phyloP scores from a whole-genome alignment of 2,797 vertebrate genomes.

The Sebastes taczanowskii region DNA sequence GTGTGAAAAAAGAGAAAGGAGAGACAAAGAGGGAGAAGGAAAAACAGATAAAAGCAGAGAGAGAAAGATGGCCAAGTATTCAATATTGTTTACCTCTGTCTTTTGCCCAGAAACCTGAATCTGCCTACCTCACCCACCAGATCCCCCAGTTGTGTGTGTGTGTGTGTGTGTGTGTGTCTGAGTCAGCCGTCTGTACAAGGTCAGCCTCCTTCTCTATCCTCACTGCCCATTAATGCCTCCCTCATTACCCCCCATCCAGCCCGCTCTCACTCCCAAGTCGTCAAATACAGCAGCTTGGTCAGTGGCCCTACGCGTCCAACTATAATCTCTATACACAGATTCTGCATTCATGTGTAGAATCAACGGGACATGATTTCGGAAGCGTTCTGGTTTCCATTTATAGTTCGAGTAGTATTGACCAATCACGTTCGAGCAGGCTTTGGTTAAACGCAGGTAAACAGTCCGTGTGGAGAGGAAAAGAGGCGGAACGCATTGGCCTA shows the following conservation, averaged over 20 bases:
- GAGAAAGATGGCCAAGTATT: slow-evolving; percentile 15
- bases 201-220: slow-evolving; percentile 38
- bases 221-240: slow-evolving; percentile 33
- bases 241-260: slow-evolving; percentile 14
- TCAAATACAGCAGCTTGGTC: background rate
- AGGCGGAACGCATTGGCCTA: too few species aligned
- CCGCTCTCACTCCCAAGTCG: background rate
- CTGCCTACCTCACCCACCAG: background rate
- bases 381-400: too few species aligned
- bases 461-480: too few species aligned
- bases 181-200: slow-evolving; percentile 30
- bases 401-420: too few species aligned
- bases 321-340: too few species aligned
- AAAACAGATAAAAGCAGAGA: background rate
- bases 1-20: background rate
- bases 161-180: background rate
- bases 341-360: too few species aligned
- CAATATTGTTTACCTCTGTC: slow-evolving; percentile 15
- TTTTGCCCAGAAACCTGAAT: slow-evolving; percentile 14
- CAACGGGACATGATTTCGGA: too few species aligned
- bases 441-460: too few species aligned
- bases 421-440: too few species aligned
- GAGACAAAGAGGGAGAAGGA: slow-evolving; percentile 6
- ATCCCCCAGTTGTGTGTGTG: background rate
- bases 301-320: background rate